Conservation (phyloP, 2,888 invertebrate species). For the Antitype chi region DNA sequence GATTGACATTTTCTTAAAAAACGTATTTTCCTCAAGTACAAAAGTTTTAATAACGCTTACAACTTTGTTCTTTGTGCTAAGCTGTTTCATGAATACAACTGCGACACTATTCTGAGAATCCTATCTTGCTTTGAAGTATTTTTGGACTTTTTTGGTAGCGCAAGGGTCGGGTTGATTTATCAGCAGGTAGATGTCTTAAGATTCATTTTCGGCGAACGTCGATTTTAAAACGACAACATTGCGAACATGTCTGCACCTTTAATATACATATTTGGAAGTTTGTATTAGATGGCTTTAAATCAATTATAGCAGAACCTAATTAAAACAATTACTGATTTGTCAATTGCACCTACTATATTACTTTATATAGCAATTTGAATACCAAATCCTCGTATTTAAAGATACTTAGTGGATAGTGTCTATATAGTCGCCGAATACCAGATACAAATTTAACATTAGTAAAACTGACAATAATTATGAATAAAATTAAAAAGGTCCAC, state of each 20-base stretch:
- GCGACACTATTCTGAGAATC: conserved; percentile 41
- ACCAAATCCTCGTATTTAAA: background rate
- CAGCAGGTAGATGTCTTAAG: conserved; percentile 57
- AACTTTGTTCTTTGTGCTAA: conserved; percentile 26
- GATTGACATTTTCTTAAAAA: conserved; percentile 1
- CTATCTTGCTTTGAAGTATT: conserved; percentile 43
- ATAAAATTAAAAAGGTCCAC: conserved; percentile 10
- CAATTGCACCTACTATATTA: background rate
- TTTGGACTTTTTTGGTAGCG: conserved; percentile 46
- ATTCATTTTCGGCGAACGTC: conserved; percentile 34
- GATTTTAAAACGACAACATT: conserved; percentile 14
- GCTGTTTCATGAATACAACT: conserved; percentile 3
- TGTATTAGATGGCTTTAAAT: no score
- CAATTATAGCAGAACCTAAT: no score
- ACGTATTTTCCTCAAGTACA: conserved; percentile 10
- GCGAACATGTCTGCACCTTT: background rate
- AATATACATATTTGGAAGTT: background rate
- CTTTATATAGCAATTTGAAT: background rate
- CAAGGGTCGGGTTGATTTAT: conserved; percentile 46
- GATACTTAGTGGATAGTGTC: background rate
- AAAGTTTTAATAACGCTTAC: background rate
- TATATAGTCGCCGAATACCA: background rate
- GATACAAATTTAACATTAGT: background rate
- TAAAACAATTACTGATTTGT: background rate
- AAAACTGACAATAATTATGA: background rate